phyloP scores from a whole-genome alignment of 2,888 invertebrate species.

The Caenorhabditis imperialis region DNA sequence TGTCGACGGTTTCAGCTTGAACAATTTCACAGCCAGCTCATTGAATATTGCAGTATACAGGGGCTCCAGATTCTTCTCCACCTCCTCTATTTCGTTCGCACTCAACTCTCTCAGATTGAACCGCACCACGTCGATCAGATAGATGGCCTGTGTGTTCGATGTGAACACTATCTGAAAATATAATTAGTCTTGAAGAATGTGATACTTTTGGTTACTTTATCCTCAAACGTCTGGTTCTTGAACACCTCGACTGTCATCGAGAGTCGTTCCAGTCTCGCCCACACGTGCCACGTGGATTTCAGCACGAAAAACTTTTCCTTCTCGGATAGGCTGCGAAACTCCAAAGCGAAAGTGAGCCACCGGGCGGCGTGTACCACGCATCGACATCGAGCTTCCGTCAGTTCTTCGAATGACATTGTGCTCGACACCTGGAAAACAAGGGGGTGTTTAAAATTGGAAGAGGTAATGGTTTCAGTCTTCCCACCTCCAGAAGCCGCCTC shows the following conservation, averaged over 20 bases:
- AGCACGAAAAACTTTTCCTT: constrained; percentile 26
- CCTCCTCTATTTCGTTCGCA: constrained; percentile 8
- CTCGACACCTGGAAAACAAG: constrained; percentile 18
- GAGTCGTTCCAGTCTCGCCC: constrained; percentile 22
- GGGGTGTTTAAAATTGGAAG: no score
- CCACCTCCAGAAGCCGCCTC: neutral
- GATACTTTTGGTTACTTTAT: constrained; percentile 2
- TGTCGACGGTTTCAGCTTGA: neutral
- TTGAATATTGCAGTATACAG: constrained; percentile 17
- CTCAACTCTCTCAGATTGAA: constrained; percentile 11
- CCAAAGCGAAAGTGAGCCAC: constrained; percentile 9
- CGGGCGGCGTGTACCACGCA: constrained; percentile 5
- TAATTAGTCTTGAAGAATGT: neutral
- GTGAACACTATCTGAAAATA: constrained; percentile 27
- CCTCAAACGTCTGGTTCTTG: constrained; percentile 1
- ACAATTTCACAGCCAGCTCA: constrained; percentile 10
- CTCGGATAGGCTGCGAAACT: constrained; percentile 8
- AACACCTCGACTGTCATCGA: constrained; percentile 24
- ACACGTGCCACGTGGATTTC: constrained; percentile 34
- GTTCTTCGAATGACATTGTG: constrained; percentile 4
- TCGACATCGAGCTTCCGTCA: constrained; percentile 8
- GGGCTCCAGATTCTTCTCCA: constrained; percentile 3
- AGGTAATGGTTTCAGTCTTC: neutral
- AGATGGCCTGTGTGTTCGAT: constrained; percentile 9
- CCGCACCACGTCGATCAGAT: constrained; percentile 8